phyloP scores from a whole-genome alignment of 2,113 vertebrate genomes.

The Hypomesus transpacificus region DNA sequence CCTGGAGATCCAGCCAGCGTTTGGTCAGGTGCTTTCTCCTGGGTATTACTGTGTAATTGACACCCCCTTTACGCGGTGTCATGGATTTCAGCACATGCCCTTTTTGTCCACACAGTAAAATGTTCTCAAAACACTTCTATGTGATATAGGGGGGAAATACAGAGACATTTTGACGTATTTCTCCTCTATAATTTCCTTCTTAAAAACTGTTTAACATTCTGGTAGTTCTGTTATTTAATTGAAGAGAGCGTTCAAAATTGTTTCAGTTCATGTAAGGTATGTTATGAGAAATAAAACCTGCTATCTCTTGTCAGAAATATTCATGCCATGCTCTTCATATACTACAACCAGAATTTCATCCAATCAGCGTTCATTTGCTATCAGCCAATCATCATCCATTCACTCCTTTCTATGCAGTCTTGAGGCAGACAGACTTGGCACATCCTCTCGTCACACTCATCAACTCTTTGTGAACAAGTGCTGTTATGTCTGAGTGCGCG shows the following conservation, averaged over 20 bases:
- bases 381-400: constrained; percentile 45
- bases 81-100: constrained; percentile 20
- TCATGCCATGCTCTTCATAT: not conserved
- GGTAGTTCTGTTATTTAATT: no score
- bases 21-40: constrained; percentile 51
- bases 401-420: not conserved
- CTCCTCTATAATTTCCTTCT: not conserved
- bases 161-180: not conserved
- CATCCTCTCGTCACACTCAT: constrained; percentile 10
- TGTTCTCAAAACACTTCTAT: not conserved
- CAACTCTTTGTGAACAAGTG: constrained; percentile 31
- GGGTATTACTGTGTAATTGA: constrained; percentile 19
- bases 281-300: not conserved
- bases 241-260: no score
- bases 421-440: constrained; percentile 32
- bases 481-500: constrained; percentile 30
- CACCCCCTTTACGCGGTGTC: constrained; percentile 44
- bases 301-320: no score
- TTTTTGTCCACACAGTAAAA: not conserved
- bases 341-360: not conserved
- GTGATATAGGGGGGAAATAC: not conserved
- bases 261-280: no score
- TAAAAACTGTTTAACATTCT: no score
- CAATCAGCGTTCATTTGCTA: constrained; percentile 17
- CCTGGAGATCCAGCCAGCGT: constrained; percentile 29